Evolutionary conservation across 2,888 invertebrate species (phyloP).

Genomic region (Dioctria rufipes): DNA sequence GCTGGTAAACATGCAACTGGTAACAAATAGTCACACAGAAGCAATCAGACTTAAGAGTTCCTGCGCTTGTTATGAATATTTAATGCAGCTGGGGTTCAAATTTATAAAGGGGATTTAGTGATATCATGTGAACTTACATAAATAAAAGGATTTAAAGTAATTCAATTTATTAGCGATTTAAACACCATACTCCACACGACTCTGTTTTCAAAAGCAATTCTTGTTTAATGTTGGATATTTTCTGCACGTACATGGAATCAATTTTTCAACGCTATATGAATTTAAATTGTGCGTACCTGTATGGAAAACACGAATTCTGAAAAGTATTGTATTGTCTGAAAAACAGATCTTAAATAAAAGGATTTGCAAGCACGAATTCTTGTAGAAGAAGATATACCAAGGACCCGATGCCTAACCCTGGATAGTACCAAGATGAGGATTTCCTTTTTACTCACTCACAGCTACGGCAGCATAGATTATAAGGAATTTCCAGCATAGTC

Average conservation of each 20-base stretch:
- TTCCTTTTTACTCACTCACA: no score
- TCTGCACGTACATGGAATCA: conserved; percentile 25
- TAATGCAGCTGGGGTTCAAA: conserved; percentile 10
- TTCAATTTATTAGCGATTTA: conserved; percentile 42
- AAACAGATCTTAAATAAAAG: no score
- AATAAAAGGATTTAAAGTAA: conserved; percentile 42
- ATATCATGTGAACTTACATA: conserved; percentile 26
- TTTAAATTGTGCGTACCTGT: conserved; percentile 35
- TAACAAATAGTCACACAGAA: conserved; percentile 25
- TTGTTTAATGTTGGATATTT: conserved; percentile 14
- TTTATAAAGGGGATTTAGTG: conserved; percentile 31
- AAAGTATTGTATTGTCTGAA: no score
- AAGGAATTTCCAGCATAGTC: no score
- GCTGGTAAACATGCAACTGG: conserved; percentile 26
- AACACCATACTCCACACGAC: conserved; percentile 13
- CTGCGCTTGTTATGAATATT: conserved; percentile 33
- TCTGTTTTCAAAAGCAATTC: conserved; percentile 10
- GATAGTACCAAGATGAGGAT: no score
- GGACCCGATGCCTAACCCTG: no score
- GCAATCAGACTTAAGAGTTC: conserved; percentile 40
- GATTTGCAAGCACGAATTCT: no score
- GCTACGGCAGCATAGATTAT: no score
- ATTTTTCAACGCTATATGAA: conserved; percentile 5
- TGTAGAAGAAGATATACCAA: no score
- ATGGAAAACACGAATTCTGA: neutral